Percentiles rank a stretch among this genome's conserved stretches.
phyloP scores from a whole-genome alignment of 2,888 invertebrate species.

The Ischnura elegans region DNA sequence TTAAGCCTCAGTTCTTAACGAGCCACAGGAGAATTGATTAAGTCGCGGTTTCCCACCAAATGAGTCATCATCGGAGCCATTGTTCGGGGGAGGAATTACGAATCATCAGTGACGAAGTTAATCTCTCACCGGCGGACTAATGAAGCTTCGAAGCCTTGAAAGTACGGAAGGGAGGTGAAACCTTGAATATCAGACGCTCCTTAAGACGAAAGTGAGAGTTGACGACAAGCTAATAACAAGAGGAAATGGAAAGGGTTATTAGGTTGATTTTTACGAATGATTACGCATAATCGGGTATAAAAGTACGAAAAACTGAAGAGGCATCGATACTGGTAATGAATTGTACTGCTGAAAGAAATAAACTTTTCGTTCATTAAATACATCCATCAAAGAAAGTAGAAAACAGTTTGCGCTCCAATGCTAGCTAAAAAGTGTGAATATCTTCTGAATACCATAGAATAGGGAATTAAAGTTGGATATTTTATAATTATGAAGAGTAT shows the following conservation, averaged over 20 bases:
- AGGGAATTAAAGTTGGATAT: too few relatives aligned
- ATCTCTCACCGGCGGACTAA: not conserved
- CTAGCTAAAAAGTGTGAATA: too few relatives aligned
- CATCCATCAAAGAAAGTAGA: too few relatives aligned
- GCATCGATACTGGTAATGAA: too few relatives aligned
- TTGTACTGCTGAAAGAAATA: too few relatives aligned
- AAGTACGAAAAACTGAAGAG: too few relatives aligned
- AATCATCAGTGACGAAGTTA: not conserved
- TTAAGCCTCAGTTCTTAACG: not conserved
- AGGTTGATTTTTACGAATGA: not conserved
- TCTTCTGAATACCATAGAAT: too few relatives aligned
- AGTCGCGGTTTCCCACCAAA: not conserved
- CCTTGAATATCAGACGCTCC: not conserved
- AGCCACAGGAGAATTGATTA: not conserved
- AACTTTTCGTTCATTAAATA: too few relatives aligned
- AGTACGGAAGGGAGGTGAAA: not conserved
- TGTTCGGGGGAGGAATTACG: not conserved
- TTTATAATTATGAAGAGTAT: too few relatives aligned
- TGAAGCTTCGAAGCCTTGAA: not conserved
- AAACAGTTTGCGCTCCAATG: too few relatives aligned
- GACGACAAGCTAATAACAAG: not conserved
- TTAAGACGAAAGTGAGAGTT: not conserved
- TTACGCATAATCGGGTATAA: not conserved
- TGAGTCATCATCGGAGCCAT: not conserved
- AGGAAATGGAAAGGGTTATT: too few relatives aligned